Evolutionary conservation across 2,888 invertebrate species (phyloP).

Genomic region (Schizaphis graminum): DNA sequence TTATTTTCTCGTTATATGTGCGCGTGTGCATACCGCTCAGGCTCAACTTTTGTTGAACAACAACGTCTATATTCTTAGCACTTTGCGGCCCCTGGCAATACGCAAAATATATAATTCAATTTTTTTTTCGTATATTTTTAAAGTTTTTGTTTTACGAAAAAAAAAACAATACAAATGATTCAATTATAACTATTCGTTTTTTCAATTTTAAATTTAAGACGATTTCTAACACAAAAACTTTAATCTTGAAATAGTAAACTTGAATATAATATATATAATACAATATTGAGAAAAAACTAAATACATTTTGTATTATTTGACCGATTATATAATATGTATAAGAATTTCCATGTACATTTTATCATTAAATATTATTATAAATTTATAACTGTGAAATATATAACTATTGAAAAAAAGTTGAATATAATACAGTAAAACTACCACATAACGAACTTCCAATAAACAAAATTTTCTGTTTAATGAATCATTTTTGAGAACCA

Average conservation of each 20-base stretch:
- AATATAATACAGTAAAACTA: no score
- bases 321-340: neutral
- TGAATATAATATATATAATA: neutral
- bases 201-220: neutral
- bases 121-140: constrained; percentile 5
- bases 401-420: neutral
- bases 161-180: neutral
- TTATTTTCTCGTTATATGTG: constrained; percentile 56
- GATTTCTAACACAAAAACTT: neutral
- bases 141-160: neutral
- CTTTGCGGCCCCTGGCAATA: neutral
- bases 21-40: neutral
- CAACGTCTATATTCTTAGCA: neutral
- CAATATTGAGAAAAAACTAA: neutral
- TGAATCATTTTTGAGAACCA: no score
- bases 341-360: neutral
- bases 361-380: neutral
- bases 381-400: neutral
- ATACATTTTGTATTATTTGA: neutral
- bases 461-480: no score
- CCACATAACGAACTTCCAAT: no score
- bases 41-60: constrained; percentile 37
- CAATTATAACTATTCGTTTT: neutral
- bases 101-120: neutral
- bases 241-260: neutral